A percentile compares a stretch with the other conserved stretches of the same genome.
phyloP scores from a whole-genome alignment of 2,113 vertebrate genomes.

The Ia io region DNA sequence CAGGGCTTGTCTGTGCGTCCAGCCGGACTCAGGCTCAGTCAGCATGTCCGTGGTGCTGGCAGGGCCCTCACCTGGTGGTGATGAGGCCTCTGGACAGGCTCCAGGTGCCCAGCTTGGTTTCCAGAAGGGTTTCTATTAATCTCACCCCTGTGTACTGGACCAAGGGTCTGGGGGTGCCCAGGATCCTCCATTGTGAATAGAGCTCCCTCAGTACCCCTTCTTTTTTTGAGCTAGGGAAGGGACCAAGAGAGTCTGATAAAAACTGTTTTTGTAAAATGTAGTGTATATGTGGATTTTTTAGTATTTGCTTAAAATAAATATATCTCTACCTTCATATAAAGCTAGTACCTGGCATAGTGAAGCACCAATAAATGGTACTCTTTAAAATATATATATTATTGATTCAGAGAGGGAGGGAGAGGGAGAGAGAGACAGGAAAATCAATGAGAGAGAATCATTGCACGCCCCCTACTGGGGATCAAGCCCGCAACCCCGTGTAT shows the following conservation, averaged over 20 bases:
- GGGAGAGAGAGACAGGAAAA: too few relatives aligned
- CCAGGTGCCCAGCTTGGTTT: background rate
- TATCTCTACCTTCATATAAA: background rate
- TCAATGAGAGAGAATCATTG: too few relatives aligned
- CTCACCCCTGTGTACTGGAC: background rate
- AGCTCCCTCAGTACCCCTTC: background rate
- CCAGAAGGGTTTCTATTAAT: too few relatives aligned
- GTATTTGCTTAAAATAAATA: background rate
- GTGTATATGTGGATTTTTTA: background rate
- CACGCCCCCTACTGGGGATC: too few relatives aligned
- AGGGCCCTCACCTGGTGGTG: background rate
- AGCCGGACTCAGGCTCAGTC: background rate
- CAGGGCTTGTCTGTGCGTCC: background rate
- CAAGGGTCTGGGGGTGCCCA: background rate
- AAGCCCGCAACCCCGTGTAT: too few relatives aligned
- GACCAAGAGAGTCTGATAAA: background rate
- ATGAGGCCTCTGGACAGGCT: background rate
- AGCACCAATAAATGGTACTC: too few relatives aligned
- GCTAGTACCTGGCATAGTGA: background rate
- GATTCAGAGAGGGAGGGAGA: too few relatives aligned
- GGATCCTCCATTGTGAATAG: background rate
- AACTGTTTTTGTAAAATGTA: slow-evolving; percentile 7
- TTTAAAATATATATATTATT: too few relatives aligned
- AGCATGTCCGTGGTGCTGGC: accelerated
- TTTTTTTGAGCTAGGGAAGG: background rate